Percentiles rank a stretch among this genome's conserved stretches.
Evolutionary conservation across 2,797 vertebrate genomes (phyloP).

Genomic region (Pteropus rufus): DNA sequence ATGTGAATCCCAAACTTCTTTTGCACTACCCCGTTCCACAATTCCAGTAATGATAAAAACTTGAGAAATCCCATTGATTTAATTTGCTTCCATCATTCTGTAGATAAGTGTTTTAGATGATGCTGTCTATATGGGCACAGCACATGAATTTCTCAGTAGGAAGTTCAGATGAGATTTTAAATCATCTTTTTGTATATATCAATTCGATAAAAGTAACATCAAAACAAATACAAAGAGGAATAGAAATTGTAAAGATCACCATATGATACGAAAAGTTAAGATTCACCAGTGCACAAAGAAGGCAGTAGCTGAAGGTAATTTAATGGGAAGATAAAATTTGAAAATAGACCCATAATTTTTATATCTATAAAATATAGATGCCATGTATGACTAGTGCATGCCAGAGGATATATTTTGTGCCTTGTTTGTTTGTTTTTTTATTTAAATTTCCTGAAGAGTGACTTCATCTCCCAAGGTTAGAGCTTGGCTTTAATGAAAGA

Average conservation of each 20-base stretch:
- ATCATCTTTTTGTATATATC: not conserved
- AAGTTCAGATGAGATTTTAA: slow-evolving; percentile 9
- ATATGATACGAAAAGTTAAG: not conserved
- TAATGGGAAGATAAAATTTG: not conserved
- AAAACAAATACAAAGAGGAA: not conserved
- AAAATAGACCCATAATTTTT: not conserved
- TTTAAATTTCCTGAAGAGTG: not conserved
- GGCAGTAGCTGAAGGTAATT: not conserved
- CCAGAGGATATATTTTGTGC: not conserved
- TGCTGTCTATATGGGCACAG: not conserved
- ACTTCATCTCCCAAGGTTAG: not conserved
- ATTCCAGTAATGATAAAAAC: not conserved
- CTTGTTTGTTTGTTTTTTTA: not conserved
- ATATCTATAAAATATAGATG: not conserved
- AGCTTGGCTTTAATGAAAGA: not conserved
- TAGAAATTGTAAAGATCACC: not conserved
- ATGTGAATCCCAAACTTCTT: not conserved
- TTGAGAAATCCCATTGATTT: not conserved
- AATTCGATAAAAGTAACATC: not conserved
- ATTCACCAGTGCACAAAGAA: not conserved
- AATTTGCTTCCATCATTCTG: not conserved
- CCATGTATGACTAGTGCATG: not conserved
- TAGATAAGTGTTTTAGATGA: not conserved
- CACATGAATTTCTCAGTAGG: not conserved
- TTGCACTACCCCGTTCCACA: too few species aligned